These are phyloP conservation scores for Ivindomyrus marchei DNA, from an alignment of 2,113 vertebrate genomes.

Conservation along the genomic window DNA sequence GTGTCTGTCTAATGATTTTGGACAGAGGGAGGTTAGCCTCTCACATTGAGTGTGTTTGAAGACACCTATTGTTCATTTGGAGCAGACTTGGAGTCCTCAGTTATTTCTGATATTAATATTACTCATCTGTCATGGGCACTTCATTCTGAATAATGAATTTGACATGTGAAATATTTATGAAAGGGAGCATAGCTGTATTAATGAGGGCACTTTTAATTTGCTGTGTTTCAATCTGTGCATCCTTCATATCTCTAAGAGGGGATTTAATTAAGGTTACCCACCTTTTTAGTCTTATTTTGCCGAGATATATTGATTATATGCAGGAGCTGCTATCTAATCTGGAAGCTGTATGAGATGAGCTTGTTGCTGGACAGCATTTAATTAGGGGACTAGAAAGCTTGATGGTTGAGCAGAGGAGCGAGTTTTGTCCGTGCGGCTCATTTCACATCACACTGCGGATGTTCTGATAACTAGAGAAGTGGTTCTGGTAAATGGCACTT, in stretches of 20 bases:
- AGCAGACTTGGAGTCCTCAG: background rate
- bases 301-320: slow-evolving; percentile 29
- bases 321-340: slow-evolving; percentile 15
- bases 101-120: slow-evolving; percentile 26
- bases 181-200: slow-evolving; percentile 17
- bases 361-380: slow-evolving; percentile 26
- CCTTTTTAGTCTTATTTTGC: background rate
- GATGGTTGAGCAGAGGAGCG: background rate
- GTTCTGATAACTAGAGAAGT: background rate
- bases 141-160: slow-evolving; percentile 29
- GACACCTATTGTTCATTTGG: background rate
- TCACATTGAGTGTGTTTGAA: background rate
- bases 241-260: slow-evolving; percentile 25
- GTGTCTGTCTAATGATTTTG: background rate
- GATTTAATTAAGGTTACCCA: slow-evolving; percentile 41
- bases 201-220: slow-evolving; percentile 32
- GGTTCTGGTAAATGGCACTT: background rate
- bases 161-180: slow-evolving; percentile 39
- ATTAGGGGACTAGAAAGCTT: slow-evolving; percentile 13
- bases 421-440: background rate
- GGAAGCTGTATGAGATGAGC: slow-evolving; percentile 21
- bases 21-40: background rate
- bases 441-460: background rate
- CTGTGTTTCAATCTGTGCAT: slow-evolving; percentile 24
- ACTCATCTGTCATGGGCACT: slow-evolving; percentile 30